A percentile compares a stretch with the other conserved stretches of the same genome.
phyloP scores from a whole-genome alignment of 2,888 invertebrate species.

The Caradrina clavipalpis region DNA sequence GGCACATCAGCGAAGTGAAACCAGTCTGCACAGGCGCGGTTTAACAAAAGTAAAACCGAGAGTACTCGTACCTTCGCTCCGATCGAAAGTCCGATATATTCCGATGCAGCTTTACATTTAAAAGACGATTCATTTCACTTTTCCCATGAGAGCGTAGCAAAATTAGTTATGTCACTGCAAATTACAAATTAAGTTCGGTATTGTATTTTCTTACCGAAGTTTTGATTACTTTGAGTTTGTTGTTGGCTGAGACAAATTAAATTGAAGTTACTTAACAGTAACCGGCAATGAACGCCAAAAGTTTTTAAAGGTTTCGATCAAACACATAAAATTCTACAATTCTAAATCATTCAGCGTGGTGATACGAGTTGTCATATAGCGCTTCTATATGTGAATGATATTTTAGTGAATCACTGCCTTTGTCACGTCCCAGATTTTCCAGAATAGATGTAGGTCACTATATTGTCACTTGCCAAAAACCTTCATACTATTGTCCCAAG shows the following conservation, averaged over 20 bases:
- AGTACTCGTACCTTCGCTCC: conserved; percentile 59
- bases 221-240: conserved; percentile 35
- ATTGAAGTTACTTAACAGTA: conserved; percentile 22
- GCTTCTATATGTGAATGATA: background rate
- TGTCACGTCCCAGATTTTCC: background rate
- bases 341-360: conserved; percentile 13
- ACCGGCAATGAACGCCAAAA: background rate
- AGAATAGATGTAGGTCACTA: conserved; percentile 5
- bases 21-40: conserved; percentile 58
- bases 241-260: conserved; percentile 15
- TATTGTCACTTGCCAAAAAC: background rate
- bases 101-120: conserved; percentile 57
- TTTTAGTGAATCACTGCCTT: conserved; percentile 35
- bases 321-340: background rate
- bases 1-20: conserved; percentile 61
- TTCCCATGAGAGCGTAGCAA: conserved; percentile 61
- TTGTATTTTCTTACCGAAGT: conserved; percentile 28
- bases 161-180: conserved; percentile 49
- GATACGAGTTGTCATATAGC: conserved; percentile 13
- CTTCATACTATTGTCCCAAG: conserved; percentile 1
- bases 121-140: conserved; percentile 60
- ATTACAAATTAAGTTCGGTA: conserved; percentile 28
- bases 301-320: conserved; percentile 12
- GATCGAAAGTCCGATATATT: conserved; percentile 74
- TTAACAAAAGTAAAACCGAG: conserved; percentile 71